These are phyloP conservation scores for Aphelenchoides fujianensis DNA, from an alignment of 1,140 invertebrate genomes.

Conservation along the genomic window DNA sequence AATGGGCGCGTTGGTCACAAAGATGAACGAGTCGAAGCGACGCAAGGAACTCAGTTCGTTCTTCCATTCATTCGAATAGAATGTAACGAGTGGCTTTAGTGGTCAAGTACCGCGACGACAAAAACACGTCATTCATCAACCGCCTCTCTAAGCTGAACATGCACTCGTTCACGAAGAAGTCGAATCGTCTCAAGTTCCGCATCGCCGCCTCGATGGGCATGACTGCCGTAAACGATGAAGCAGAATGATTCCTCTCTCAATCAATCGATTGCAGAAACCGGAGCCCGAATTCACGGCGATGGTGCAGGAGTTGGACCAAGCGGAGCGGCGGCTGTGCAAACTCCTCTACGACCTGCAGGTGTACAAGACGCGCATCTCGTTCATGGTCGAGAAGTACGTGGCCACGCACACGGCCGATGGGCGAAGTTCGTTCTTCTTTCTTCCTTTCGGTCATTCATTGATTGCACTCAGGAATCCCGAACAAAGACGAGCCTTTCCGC, in stretches of 20 bases:
- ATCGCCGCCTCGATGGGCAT: slow-evolving; percentile 40
- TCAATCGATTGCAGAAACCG: too few relatives aligned
- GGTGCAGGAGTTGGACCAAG: slow-evolving; percentile 35
- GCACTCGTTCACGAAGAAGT: slow-evolving; percentile 52
- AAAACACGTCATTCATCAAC: slow-evolving; percentile 37
- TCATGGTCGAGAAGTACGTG: slow-evolving; percentile 36
- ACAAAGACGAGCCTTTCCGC: neutral
- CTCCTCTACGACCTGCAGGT: slow-evolving; percentile 46
- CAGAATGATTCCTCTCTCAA: too few relatives aligned
- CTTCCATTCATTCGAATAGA: slow-evolving; percentile 1
- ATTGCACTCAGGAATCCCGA: too few relatives aligned
- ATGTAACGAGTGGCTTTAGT: slow-evolving; percentile 40
- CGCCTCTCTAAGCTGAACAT: slow-evolving; percentile 39
- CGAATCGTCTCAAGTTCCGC: slow-evolving; percentile 48
- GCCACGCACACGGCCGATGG: slow-evolving; percentile 1
- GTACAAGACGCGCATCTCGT: slow-evolving; percentile 38
- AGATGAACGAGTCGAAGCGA: slow-evolving; percentile 58
- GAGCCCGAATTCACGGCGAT: slow-evolving; percentile 45
- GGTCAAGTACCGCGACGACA: slow-evolving; percentile 28
- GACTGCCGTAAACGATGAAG: too few relatives aligned
- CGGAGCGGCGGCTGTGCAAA: slow-evolving; percentile 48
- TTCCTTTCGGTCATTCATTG: too few relatives aligned
- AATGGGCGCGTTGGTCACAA: slow-evolving; percentile 46
- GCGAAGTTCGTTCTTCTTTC: slow-evolving; percentile 15
- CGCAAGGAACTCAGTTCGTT: slow-evolving; percentile 53